Percentiles rank a stretch among this genome's conserved stretches.
These are phyloP conservation scores for Nasua narica DNA, from an alignment of 2,797 vertebrate species.

Conservation along the genomic window DNA sequence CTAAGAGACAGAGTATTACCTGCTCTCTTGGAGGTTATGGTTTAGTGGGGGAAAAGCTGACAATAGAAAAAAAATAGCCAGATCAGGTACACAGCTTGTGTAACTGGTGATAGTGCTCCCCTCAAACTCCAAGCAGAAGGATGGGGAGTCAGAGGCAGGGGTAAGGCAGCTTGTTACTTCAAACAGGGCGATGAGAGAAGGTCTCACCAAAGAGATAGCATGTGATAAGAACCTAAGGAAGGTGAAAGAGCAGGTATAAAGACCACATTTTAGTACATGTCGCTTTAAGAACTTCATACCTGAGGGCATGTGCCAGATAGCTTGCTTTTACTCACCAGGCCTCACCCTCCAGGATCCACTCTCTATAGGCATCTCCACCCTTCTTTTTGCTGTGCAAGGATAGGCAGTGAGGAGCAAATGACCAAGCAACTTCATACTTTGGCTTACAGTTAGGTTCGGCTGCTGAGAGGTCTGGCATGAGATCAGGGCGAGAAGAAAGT, in stretches of 20 bases:
- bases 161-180: background rate
- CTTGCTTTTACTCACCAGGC: background rate
- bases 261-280: background rate
- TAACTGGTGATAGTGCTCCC: background rate
- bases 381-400: background rate
- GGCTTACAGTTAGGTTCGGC: background rate
- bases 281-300: background rate
- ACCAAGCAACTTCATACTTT: background rate
- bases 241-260: background rate
- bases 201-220: background rate
- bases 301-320: background rate
- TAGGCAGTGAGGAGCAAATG: background rate
- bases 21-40: background rate
- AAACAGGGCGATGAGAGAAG: background rate
- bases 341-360: fast-evolving
- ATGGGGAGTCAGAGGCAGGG: background rate
- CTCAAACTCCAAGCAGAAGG: background rate
- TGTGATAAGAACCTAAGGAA: background rate
- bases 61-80: background rate
- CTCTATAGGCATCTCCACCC: background rate
- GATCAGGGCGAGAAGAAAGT: background rate
- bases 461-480: background rate
- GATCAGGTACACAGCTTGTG: background rate
- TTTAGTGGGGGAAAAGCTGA: background rate
- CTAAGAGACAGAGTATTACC: background rate